A percentile compares a stretch with the other conserved stretches of the same genome.
Conservation (phyloP, 2,113 vertebrate genomes). For the Sorex fumeus region DNA sequence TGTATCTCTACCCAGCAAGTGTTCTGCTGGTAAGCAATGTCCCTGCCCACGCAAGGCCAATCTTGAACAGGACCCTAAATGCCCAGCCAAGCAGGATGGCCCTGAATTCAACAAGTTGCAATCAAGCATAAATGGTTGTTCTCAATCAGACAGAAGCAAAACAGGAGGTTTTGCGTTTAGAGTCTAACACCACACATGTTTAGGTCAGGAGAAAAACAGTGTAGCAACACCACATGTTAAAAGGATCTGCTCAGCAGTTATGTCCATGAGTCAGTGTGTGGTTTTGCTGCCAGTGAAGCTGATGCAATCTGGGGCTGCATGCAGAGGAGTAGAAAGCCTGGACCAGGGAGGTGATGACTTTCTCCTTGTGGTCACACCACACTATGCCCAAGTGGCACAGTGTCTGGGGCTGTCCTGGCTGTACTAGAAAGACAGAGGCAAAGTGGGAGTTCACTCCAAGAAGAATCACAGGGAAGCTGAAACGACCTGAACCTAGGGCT, state of each 20-base stretch:
- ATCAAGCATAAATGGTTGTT: background rate
- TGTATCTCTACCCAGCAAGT: background rate
- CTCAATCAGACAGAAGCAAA: conserved; percentile 4
- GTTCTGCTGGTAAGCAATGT: background rate
- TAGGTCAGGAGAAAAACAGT: background rate
- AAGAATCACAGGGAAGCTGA: background rate
- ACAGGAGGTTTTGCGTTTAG: background rate
- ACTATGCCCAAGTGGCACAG: background rate
- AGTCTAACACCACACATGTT: conserved; percentile 5
- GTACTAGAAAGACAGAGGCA: background rate
- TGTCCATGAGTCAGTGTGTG: background rate
- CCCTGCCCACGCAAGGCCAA: too few relatives aligned
- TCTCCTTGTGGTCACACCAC: background rate
- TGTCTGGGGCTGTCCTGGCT: background rate
- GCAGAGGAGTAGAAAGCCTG: background rate
- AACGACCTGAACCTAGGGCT: background rate
- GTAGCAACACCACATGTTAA: background rate
- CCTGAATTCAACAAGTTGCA: background rate
- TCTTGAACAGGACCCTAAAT: background rate
- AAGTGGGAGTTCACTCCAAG: background rate
- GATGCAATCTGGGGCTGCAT: background rate
- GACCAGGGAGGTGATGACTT: background rate
- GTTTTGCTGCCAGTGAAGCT: background rate
- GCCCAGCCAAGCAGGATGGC: background rate
- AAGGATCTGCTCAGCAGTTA: conserved; percentile 6